Conservation (phyloP, 2,888 invertebrate species). For the Frankliniella fusca region DNA sequence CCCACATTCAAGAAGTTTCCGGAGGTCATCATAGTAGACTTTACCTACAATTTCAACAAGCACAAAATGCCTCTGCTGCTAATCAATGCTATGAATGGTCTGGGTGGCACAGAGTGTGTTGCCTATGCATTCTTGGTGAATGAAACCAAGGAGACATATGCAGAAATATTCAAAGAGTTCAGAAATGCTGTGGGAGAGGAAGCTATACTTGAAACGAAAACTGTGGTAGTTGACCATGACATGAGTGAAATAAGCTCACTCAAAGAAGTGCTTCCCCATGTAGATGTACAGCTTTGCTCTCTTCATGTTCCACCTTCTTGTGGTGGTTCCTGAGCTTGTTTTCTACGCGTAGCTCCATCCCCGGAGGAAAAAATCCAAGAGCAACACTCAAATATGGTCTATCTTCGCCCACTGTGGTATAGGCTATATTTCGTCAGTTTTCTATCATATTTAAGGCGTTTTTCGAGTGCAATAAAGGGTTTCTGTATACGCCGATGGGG, state of each 20-base stretch:
- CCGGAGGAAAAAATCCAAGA: too few relatives aligned
- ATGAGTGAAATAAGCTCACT: constrained; percentile 1
- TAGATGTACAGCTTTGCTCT: neutral
- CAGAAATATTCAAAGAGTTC: neutral
- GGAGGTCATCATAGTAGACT: neutral
- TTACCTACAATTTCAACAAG: neutral
- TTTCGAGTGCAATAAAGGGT: too few relatives aligned
- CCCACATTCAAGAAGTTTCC: neutral
- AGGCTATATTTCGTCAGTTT: too few relatives aligned
- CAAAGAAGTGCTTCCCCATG: neutral
- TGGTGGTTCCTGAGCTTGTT: too few relatives aligned
- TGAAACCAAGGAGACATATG: neutral
- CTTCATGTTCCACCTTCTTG: neutral
- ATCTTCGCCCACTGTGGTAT: too few relatives aligned
- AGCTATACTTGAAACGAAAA: neutral
- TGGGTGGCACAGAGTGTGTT: neutral
- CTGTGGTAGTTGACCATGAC: neutral
- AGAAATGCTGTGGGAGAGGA: neutral
- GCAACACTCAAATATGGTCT: too few relatives aligned
- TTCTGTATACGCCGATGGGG: too few relatives aligned
- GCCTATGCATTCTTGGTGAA: neutral
- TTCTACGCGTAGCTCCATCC: too few relatives aligned
- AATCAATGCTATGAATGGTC: neutral
- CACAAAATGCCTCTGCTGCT: neutral
- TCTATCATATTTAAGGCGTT: too few relatives aligned